Conservation (phyloP, 2,797 vertebrate genomes). For the Myioborus melanocephalus region DNA sequence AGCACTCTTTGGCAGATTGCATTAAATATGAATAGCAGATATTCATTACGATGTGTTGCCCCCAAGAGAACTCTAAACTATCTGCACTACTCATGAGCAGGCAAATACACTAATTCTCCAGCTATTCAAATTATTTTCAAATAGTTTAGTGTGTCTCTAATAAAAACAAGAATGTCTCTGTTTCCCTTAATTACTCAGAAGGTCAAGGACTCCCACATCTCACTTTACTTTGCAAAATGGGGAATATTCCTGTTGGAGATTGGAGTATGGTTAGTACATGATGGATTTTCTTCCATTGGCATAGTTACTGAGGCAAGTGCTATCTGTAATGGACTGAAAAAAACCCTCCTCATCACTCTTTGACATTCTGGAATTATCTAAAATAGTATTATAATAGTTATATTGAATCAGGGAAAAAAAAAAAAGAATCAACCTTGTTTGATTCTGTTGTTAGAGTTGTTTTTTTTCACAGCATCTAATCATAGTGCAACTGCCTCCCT, state of each 20-base stretch:
- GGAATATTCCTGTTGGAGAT: conserved; percentile 32
- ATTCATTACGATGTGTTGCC: conserved; percentile 67
- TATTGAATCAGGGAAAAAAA: not conserved
- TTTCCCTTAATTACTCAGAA: conserved; percentile 65
- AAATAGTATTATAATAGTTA: not conserved
- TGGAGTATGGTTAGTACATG: conserved; percentile 31
- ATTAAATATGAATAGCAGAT: conserved; percentile 70
- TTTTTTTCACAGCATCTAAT: not conserved
- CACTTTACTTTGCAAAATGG: conserved; percentile 31
- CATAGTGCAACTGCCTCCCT: not conserved
- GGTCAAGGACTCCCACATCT: conserved; percentile 66
- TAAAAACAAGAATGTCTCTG: conserved; percentile 67
- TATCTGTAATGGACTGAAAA: not conserved
- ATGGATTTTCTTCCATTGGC: conserved; percentile 36
- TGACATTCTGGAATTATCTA: not conserved
- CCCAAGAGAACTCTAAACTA: conserved; percentile 64
- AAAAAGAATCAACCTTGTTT: not conserved
- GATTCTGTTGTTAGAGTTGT: not conserved
- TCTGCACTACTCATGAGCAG: conserved; percentile 53
- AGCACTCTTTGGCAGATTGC: conserved; percentile 66
- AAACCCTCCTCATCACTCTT: not conserved
- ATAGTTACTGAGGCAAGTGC: not conserved
- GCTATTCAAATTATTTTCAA: conserved; percentile 68
- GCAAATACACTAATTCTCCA: conserved; percentile 63
- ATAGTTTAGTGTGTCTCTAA: conserved; percentile 65